Base-by-base conservation (phyloP, 2,113 vertebrate species). In the Erythrocebus patas region DNA sequence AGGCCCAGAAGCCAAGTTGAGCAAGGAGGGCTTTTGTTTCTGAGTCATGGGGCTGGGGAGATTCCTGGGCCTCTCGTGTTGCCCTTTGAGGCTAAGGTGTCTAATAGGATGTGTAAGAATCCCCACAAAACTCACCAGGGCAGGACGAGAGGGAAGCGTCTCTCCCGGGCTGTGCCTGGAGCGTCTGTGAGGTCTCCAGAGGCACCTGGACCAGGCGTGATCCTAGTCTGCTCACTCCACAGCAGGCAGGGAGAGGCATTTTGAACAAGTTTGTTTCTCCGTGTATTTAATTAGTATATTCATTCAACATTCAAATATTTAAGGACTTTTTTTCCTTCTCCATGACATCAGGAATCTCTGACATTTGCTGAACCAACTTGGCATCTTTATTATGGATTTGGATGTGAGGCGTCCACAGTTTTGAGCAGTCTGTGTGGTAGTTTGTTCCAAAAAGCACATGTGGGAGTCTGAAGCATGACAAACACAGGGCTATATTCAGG, bases 281-380 rank as follows among this genome's bases (percentile, higher is more conserved):
- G 22, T 13, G 52, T 50, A 1, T 70, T 89, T 94, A 84, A 93
- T 93, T 68, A 86, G 79, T 55, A 12, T 25, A 25, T 35, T 70
- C 40, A 12, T 32, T 52, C 89, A 35, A 32, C 64, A 50, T 14
- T 10, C 96, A 85, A 81, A 95, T 89, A 55, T 72, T 88, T 50
- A 90, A 80, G 48, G 66, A 92, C 22, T 11, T 66, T 59, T 7
- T 57, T 82, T 50, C 92, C 85, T 92, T 35, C 70, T 82, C 57
- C 38, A 0, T 50, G 87, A 87, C 94, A 57, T 89, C 95, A 76
- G 89, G 40, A 52, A 38, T 80, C 93, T 50, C 95, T 97, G 97
- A 93, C 96, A 70, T 89, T 97, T 89, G 92, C 86, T 78, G 79
- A 91, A 68, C 94, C 86, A 4, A 50, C 83, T 55, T 85, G 83